Base-by-base conservation (phyloP, 2,888 invertebrate species). In the Cryptosula pallasiana region DNA sequence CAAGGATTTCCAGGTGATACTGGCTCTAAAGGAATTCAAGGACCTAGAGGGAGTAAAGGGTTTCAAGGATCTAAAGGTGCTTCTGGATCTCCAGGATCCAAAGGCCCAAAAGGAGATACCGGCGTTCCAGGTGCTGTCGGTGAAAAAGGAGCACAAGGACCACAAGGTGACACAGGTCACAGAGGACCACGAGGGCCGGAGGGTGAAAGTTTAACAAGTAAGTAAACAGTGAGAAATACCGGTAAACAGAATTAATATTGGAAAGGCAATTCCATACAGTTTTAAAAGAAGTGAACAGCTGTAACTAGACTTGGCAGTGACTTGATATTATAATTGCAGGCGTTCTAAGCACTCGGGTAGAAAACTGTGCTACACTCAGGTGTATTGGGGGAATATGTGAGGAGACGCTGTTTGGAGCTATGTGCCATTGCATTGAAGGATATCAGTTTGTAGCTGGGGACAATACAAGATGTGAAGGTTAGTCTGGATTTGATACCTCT, bases 131-230 rank as follows among this genome's bases (percentile, higher is more conserved):
- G 57, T 9, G 13, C 20, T 34, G 3, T 29, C 3, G 63, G 63
- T 32, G 63, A 63, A 5, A 25, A 27, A n/a, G 63, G 63, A 32
- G 63, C 25, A 16, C 13, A 2, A 1, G 63, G 63, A 25, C 9
- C 29, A 63, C 63, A 32, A 27, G 63, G 63, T 13, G 25, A 9
- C 16, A 9, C 63, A 29, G 63, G 63, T 32, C 9, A 16, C 5
- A 27, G 27, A 63, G 63, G 63, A 27, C 32, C 63, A 63, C 2
- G 63, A 5, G 63, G 63, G 2, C 63, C 63, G 5, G 25, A 20
- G 32, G 63, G 63, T 2, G 63, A 63, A 1, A 63, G 63, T 34
- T 32, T 63, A 63, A 5, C 20, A 32, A 32, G 63, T 63, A 63
- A 32, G 32, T 55, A 16, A 23, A 55, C 5, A 16, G 3, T 55